phyloP scores from a whole-genome alignment of 2,797 vertebrate genomes.

The Gambusia yucatana region DNA sequence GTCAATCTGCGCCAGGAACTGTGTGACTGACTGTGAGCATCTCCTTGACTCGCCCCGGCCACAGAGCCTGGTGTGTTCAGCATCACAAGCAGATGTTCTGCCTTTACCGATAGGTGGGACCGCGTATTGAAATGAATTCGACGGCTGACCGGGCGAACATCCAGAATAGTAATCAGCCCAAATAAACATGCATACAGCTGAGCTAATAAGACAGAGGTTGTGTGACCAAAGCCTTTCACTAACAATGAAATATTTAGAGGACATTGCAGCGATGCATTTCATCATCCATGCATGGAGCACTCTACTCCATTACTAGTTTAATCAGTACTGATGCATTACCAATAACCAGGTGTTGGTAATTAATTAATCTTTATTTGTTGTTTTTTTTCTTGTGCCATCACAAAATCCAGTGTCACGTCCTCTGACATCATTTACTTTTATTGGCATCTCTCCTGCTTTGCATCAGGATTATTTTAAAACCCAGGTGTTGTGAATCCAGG shows the following conservation, averaged over 20 bases:
- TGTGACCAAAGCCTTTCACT: conserved; percentile 5
- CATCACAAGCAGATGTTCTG: conserved; percentile 74
- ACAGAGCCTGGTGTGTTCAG: conserved; percentile 67
- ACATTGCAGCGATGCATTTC: neutral
- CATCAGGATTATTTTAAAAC: conserved; percentile 8
- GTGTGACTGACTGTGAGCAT: conserved; percentile 46
- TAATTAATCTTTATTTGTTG: neutral
- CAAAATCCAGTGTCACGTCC: neutral
- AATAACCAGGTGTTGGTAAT: neutral
- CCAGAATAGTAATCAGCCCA: conserved; percentile 59
- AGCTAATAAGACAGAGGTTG: conserved; percentile 21
- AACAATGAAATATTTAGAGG: conserved; percentile 18
- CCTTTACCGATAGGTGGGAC: conserved; percentile 52
- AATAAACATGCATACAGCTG: conserved; percentile 53
- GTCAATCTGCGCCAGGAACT: conserved; percentile 53
- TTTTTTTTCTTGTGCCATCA: neutral
- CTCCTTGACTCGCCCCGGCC: conserved; percentile 70
- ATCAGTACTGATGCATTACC: neutral
- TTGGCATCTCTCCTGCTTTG: neutral
- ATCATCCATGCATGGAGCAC: neutral
- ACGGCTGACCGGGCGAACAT: conserved; percentile 38
- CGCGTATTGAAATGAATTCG: conserved; percentile 55
- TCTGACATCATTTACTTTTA: neutral
- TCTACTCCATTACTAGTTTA: neutral
- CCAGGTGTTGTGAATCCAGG: conserved; percentile 72